Base-by-base conservation (phyloP, 2,113 vertebrate species). In the Rynchops niger region DNA sequence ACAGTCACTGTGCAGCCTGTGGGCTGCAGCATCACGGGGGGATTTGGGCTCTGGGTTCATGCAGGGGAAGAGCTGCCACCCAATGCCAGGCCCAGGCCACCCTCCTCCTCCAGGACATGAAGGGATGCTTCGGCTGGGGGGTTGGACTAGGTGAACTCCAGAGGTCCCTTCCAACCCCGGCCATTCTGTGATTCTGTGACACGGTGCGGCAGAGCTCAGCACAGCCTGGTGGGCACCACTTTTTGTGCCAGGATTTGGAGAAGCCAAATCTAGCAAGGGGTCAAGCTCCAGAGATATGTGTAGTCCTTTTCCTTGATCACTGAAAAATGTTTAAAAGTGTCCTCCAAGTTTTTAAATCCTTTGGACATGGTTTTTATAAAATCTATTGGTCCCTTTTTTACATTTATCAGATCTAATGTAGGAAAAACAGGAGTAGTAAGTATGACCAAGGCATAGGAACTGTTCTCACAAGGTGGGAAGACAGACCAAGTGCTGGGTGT, bases 181-280 rank as follows among this genome's bases (percentile, higher is more conserved):
- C 19, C 45, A 19, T 45, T 45, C 45, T 45, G 45, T 45, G 45
- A 19, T 45, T 19, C 18, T 9, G 18, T 45, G 50, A 63, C 47
- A 11, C 0, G 0, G 23, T 87, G 61, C 3, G 2, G 15, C 34
- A 74, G 29, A 89, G 11, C 43, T 83, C 45, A 29, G 27, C 66
- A 34, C 21, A 66, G 59, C 42, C 19, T 0, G 0, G 2, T 40
- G 25, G 38, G 4, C 14, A 30, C 30, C 0, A 0, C 20, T 52
- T 58, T 82, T 66, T 83, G 29, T 61, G 55, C 34, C 63, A 47
- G 26, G 16, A 26, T 7, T 76, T 77, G 62, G 29, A 81, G 55
- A 63, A 84, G 19, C 6, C 2, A 1, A 38, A 49, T 69, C 26
- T 12, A 72, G 40, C 2, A 0, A 84, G 30, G 18, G 15, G 6